Conservation (phyloP, 2,113 vertebrate genomes). For the Nyctibius bracteatus region DNA sequence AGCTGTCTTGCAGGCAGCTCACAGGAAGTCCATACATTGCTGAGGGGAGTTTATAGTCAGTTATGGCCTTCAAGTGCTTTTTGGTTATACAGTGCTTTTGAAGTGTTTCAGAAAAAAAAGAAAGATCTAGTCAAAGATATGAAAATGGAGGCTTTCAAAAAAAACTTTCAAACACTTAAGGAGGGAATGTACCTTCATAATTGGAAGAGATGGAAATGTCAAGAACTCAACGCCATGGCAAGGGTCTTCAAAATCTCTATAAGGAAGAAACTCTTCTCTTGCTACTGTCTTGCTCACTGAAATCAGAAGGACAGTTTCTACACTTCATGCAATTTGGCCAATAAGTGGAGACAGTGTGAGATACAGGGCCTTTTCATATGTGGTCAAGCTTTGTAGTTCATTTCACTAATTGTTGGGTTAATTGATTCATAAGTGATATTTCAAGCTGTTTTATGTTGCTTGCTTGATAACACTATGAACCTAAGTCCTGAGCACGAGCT, state of each 20-base stretch:
- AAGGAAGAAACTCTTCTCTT: not conserved
- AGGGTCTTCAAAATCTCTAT: not conserved
- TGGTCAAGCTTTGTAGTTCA: not conserved
- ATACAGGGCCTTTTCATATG: not conserved
- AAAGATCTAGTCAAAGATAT: not conserved
- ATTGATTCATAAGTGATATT: not conserved
- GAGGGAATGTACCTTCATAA: not conserved
- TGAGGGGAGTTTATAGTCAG: not conserved
- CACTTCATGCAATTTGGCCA: not conserved
- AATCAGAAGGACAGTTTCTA: not conserved
- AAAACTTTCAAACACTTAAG: not conserved
- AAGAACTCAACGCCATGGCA: not conserved
- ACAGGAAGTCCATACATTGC: not conserved
- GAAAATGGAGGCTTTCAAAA: not conserved
- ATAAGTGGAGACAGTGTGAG: not conserved
- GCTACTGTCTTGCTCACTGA: not conserved
- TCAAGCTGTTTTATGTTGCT: not conserved
- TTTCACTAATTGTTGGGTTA: not conserved
- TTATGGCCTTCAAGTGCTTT: not conserved
- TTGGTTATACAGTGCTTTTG: not conserved
- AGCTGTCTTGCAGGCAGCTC: not conserved
- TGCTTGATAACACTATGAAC: not conserved
- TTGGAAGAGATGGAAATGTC: not conserved
- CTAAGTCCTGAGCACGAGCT: not conserved
- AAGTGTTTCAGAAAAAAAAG: not conserved